Evolutionary conservation across 1,140 invertebrate species (phyloP).

Genomic region (Drosophila busckii): DNA sequence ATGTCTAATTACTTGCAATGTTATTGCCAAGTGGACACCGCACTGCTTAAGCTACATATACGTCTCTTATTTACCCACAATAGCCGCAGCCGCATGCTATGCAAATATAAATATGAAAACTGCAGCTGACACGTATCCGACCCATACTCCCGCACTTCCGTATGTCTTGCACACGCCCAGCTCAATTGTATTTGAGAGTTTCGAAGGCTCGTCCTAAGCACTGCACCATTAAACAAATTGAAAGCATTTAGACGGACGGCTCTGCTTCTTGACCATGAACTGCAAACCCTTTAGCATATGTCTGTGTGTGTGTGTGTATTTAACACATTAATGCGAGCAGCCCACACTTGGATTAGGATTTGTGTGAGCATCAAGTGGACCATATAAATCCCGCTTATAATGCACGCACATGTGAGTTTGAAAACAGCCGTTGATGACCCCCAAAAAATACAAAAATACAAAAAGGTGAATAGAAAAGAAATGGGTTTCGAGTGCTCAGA

Average conservation of each 20-base stretch:
- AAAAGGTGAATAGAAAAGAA: conserved; percentile 55
- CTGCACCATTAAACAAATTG: conserved; percentile 71
- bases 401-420: conserved; percentile 60
- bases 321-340: conserved; percentile 57
- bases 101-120: too few relatives aligned
- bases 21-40: too few relatives aligned
- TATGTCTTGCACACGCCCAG: conserved; percentile 59
- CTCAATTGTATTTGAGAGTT: conserved; percentile 47
- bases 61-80: too few relatives aligned
- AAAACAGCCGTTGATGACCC: conserved; percentile 19
- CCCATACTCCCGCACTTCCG: conserved; percentile 22
- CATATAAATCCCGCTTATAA: conserved; percentile 69
- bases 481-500: conserved; percentile 62
- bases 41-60: too few relatives aligned
- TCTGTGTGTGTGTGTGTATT: conserved; percentile 33
- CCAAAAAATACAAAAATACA: conserved; percentile 27
- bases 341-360: conserved; percentile 16
- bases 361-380: conserved; percentile 63
- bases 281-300: conserved; percentile 23
- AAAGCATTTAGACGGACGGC: conserved; percentile 66
- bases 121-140: too few relatives aligned
- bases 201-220: conserved; percentile 18
- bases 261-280: conserved; percentile 55
- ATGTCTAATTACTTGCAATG: too few relatives aligned
- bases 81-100: too few relatives aligned